phyloP scores from a whole-genome alignment of 2,888 invertebrate species.

The Hipparchia sbordonii region DNA sequence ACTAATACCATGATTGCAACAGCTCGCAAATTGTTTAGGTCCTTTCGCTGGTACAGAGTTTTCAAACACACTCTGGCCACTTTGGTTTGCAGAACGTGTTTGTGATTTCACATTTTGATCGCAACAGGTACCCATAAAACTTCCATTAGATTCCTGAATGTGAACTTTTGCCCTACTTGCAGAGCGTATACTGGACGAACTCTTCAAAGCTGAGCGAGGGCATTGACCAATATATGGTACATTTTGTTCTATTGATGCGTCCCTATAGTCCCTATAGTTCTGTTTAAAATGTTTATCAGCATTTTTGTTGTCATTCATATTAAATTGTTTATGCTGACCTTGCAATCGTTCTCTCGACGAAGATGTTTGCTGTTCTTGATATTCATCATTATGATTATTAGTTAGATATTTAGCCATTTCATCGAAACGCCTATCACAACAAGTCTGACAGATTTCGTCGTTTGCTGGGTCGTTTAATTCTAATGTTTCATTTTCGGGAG shows the following conservation, averaged over 20 bases:
- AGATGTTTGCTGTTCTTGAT: neutral
- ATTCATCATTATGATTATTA: neutral
- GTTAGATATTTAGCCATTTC: neutral
- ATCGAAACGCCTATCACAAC: neutral
- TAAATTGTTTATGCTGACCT: neutral
- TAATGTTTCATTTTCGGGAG: neutral
- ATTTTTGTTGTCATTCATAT: neutral
- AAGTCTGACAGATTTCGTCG: neutral
- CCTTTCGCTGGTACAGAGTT: neutral
- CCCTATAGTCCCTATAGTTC: neutral
- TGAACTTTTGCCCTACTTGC: neutral
- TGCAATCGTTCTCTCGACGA: neutral
- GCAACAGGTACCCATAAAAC: neutral
- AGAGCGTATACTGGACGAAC: neutral
- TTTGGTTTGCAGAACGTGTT: neutral
- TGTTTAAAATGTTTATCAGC: neutral
- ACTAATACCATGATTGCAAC: conserved; percentile 2
- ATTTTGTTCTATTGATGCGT: neutral
- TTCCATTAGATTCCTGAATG: neutral
- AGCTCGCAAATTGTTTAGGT: neutral
- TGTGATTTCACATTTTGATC: neutral
- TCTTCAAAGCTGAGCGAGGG: conserved; percentile 1
- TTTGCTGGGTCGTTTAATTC: neutral
- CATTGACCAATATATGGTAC: neutral
- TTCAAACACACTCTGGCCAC: neutral